Evolutionary conservation across 1,140 invertebrate species (phyloP), one percentile per base, ranked within the genome.

Genomic region (Drosophila teissieri): DNA sequence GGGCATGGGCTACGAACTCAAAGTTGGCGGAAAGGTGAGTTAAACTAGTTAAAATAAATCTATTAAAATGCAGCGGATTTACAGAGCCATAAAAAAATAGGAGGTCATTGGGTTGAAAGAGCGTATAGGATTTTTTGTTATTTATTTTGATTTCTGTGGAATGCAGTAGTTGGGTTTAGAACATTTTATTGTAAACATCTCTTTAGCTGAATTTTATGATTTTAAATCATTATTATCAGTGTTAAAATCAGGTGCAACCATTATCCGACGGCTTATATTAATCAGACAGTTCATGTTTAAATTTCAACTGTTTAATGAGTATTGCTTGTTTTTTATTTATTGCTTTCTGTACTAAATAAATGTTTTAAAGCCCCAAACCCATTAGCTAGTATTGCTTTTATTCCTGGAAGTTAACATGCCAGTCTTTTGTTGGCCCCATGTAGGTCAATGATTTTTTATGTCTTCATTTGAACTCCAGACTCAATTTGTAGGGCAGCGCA

Each of bases 1-100:
- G 60, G 95, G 94, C 24, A 93, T 96, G 65, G 94, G 95, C 5
- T 98, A 98, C 89, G 94, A 95, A 4, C 93, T 99, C 1, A 96
- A 96, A 93, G 95, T 98, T 37, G 96, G 96, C 11, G 94, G 96
- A 53, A 96, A 96, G 92, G 93, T 95, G 4, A 95, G 96, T 42
- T 19, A 1, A 19, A 19, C 1, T 1, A 4, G 3, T 24, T 8
- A 7, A 48, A 4, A 34, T 7, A 14, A 39, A 39, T 4, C 8
- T 34, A 12, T 34, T 34, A 6, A 51, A 17, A 0, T 34, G 10
- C 19, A 7, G 0, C 12, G n/a, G 6, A 31, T 31, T 1, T 10
- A 11, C 10, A 15, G n/a, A 1, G 3, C 15, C n/a, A 6, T 15
- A 11, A 2, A 3, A 12, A 10, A 42, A 17, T 42, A 8, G 15